These are phyloP conservation scores for Arothron firmamentum DNA, from an alignment of 2,113 vertebrate species.

Conservation along the genomic window DNA sequence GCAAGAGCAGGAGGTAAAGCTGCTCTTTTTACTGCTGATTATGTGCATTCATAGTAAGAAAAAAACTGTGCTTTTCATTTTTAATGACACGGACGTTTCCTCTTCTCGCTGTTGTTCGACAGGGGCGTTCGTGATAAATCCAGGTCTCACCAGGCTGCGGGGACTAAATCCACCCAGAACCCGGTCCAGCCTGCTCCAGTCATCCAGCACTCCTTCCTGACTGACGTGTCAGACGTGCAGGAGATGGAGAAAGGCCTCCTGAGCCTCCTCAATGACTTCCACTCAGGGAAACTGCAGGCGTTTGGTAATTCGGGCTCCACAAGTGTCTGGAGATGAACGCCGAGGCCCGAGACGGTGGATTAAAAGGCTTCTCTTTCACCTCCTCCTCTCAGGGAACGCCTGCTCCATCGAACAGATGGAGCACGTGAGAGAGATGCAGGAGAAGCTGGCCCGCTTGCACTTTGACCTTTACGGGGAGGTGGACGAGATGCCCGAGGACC, in stretches of 20 bases:
- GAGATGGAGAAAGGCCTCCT: constrained; percentile 98
- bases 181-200: constrained; percentile 80
- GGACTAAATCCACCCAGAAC: constrained; percentile 63
- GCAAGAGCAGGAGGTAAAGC: constrained; percentile 82
- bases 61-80: not conserved
- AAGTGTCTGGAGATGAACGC: not conserved
- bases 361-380: too few relatives aligned
- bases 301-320: constrained; percentile 78
- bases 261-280: constrained; percentile 96
- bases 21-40: not conserved
- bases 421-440: constrained; percentile 95
- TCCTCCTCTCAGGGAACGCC: constrained; percentile 81
- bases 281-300: constrained; percentile 95
- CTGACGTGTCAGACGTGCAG: constrained; percentile 95
- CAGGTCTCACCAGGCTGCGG: constrained; percentile 64
- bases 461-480: constrained; percentile 92
- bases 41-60: too few relatives aligned
- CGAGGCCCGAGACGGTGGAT: too few relatives aligned
- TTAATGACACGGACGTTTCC: not conserved
- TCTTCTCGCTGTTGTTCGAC: not conserved
- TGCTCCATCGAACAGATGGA: constrained; percentile 99
- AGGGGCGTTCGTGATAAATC: constrained; percentile 86
- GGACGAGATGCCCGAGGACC: constrained; percentile 90
- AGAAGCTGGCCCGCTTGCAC: constrained; percentile 92
- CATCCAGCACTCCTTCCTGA: constrained; percentile 95